These are phyloP conservation scores for Girardinus metallicus DNA, from an alignment of 2,797 vertebrate genomes.

Conservation along the genomic window DNA sequence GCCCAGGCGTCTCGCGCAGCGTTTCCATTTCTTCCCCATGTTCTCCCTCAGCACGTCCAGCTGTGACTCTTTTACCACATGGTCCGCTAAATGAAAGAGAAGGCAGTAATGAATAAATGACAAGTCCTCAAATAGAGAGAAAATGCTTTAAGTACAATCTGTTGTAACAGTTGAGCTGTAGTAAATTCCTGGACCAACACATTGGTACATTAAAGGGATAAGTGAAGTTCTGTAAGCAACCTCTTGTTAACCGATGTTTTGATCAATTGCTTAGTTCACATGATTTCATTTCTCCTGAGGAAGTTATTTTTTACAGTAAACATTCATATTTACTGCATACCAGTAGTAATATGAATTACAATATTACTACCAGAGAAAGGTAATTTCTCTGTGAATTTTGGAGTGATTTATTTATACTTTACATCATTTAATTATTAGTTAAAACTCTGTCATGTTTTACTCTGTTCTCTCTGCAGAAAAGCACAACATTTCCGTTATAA, in stretches of 20 bases:
- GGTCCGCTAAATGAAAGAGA: conserved; percentile 57
- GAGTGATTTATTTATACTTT: not conserved
- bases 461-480: not conserved
- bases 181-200: not conserved
- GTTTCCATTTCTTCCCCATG: conserved; percentile 89
- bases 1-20: conserved; percentile 86
- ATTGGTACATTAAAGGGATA: not conserved
- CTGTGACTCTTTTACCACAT: conserved; percentile 80
- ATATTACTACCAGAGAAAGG: too few relatives aligned
- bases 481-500: not conserved
- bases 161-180: not conserved
- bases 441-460: not conserved
- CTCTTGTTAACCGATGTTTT: not conserved
- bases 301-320: not conserved
- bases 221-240: not conserved
- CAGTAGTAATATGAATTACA: too few relatives aligned
- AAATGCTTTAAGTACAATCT: not conserved
- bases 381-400: too few relatives aligned
- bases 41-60: conserved; percentile 87
- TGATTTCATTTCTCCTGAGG: not conserved
- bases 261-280: not conserved
- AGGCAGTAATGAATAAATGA: not conserved
- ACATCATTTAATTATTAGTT: not conserved
- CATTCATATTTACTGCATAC: not conserved
- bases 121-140: not conserved